phyloP scores from a whole-genome alignment of 2,113 vertebrate species.

The Hypocryptadius cinnamomeus region DNA sequence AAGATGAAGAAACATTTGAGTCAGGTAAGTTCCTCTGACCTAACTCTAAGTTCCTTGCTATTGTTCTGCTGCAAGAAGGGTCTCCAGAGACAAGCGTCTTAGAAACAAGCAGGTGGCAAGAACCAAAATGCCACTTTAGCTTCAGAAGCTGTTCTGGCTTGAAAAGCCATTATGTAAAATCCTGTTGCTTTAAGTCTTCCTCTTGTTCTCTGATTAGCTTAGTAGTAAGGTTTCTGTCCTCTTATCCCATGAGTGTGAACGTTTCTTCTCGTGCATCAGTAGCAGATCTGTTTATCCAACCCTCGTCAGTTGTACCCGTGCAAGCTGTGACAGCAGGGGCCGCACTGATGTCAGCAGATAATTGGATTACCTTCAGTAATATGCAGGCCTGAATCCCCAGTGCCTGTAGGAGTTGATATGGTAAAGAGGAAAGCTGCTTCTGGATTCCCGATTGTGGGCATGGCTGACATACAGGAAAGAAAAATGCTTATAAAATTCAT shows the following conservation, averaged over 20 bases:
- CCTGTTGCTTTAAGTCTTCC: neutral
- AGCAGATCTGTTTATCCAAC: neutral
- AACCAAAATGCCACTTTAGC: neutral
- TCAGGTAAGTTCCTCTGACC: constrained; percentile 81
- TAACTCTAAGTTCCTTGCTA: neutral
- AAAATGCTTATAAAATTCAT: neutral
- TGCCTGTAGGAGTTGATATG: neutral
- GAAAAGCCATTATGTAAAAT: neutral
- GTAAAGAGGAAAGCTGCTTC: neutral
- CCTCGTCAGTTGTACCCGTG: neutral
- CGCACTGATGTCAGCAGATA: neutral
- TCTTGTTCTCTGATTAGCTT: neutral
- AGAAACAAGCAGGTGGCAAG: neutral
- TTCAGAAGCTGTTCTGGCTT: neutral
- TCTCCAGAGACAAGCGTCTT: neutral
- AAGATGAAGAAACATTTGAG: constrained; percentile 96
- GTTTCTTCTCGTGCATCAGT: neutral
- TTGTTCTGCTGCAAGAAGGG: neutral
- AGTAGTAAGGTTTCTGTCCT: neutral
- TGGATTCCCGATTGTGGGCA: neutral
- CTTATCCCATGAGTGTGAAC: neutral
- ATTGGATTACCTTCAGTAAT: neutral
- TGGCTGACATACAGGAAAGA: neutral
- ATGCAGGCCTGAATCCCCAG: neutral
- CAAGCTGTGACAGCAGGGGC: neutral